A percentile compares a stretch with the other conserved stretches of the same genome.
Conservation (phyloP, 2,888 invertebrate species). For the Hemithea aestivaria region DNA sequence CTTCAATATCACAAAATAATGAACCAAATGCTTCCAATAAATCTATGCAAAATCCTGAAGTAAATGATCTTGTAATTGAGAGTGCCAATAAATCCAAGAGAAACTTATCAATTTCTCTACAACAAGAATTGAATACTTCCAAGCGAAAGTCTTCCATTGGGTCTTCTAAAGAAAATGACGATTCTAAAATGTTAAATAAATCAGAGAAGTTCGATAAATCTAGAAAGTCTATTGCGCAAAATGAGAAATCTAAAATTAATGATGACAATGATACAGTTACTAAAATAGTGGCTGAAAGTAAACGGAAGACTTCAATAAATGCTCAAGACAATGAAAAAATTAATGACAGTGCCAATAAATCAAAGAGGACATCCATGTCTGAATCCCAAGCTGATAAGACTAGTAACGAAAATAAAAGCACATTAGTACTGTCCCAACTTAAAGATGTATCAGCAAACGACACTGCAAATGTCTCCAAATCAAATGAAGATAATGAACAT, state of each 20-base stretch:
- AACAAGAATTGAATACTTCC: conserved; percentile 23
- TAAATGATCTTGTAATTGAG: no score
- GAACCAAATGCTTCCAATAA: conserved; percentile 8
- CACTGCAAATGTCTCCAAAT: conserved; percentile 34
- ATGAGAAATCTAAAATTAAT: conserved; percentile 2
- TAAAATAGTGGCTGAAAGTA: conserved; percentile 5
- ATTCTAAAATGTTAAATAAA: conserved; percentile 8
- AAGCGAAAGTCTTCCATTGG: conserved; percentile 14
- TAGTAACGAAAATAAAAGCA: conserved; percentile 51
- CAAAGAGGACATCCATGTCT: conserved; percentile 34
- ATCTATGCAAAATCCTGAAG: conserved; percentile 3
- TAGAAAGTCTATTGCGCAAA: conserved; percentile 20
- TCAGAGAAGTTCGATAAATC: conserved; percentile 13
- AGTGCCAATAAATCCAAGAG: conserved; percentile 22
- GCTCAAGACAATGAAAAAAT: conserved; percentile 14
- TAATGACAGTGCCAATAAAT: conserved; percentile 30
- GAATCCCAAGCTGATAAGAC: conserved; percentile 35
- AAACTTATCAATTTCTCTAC: conserved; percentile 27
- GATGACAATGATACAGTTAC: conserved; percentile 17
- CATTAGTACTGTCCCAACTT: conserved; percentile 55
- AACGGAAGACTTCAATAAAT: conserved; percentile 18
- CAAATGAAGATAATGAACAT: conserved; percentile 35
- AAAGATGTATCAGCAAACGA: conserved; percentile 49
- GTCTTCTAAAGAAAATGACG: conserved; percentile 8
- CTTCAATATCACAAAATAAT: conserved; percentile 12